These are phyloP conservation scores for Lysandra bellargus DNA, from an alignment of 2,888 invertebrate genomes.

Conservation along the genomic window DNA sequence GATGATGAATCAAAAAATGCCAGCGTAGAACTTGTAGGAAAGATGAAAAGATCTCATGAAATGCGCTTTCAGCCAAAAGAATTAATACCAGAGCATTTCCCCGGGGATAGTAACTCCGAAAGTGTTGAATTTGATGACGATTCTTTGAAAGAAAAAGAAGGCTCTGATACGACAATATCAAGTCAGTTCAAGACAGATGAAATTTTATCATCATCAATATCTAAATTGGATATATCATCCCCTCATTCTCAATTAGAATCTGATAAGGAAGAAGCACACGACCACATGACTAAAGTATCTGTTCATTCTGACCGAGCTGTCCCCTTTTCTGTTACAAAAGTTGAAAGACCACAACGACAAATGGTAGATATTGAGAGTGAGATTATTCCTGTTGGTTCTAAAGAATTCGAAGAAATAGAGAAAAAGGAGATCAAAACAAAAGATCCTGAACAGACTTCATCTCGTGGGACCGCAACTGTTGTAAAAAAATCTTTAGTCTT, in stretches of 20 bases:
- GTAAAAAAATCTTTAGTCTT: slow-evolving; percentile 51
- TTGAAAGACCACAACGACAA: slow-evolving; percentile 63
- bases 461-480: slow-evolving; percentile 50
- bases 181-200: slow-evolving; percentile 74
- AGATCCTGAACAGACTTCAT: slow-evolving; percentile 48
- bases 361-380: slow-evolving; percentile 75
- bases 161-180: slow-evolving; percentile 71
- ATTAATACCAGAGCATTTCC: slow-evolving; percentile 74
- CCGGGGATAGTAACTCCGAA: slow-evolving; percentile 63
- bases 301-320: slow-evolving; percentile 54
- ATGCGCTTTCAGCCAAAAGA: slow-evolving; percentile 90
- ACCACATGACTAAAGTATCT: slow-evolving; percentile 51
- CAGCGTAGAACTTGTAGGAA: slow-evolving; percentile 80
- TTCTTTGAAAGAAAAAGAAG: slow-evolving; percentile 65
- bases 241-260: slow-evolving; percentile 60
- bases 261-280: slow-evolving; percentile 55
- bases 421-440: slow-evolving; percentile 62
- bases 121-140: slow-evolving; percentile 70
- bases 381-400: slow-evolving; percentile 71
- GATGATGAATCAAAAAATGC: slow-evolving; percentile 77
- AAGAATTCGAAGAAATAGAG: slow-evolving; percentile 70
- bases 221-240: slow-evolving; percentile 66
- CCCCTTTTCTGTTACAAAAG: slow-evolving; percentile 66
- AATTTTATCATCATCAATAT: slow-evolving; percentile 68
- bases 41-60: slow-evolving; percentile 94